Conservation (phyloP, 2,113 vertebrate species). For the Regulus satrapa region DNA sequence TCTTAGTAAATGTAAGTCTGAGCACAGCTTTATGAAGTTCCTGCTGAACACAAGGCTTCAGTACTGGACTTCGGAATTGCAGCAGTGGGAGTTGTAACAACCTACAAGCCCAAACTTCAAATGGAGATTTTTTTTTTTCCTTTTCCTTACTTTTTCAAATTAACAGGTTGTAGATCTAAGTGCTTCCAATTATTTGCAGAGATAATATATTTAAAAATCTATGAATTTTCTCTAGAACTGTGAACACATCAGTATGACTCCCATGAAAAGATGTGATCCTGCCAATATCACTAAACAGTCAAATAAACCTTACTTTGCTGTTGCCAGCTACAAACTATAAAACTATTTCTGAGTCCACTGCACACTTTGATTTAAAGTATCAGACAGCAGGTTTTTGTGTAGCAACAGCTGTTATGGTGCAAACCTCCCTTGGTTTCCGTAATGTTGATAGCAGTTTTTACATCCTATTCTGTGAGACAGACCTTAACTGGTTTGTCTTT, state of each 20-base stretch:
- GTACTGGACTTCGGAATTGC: neutral
- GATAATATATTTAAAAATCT: neutral
- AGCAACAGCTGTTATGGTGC: neutral
- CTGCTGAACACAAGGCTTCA: neutral
- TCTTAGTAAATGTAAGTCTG: neutral
- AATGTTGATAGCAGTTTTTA: neutral
- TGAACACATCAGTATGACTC: neutral
- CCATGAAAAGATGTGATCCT: neutral
- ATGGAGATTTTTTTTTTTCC: neutral
- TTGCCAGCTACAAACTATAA: neutral
- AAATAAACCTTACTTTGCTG: neutral
- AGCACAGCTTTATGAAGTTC: neutral
- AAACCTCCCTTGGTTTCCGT: neutral
- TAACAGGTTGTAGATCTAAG: neutral
- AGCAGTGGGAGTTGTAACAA: neutral
- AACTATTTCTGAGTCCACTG: neutral
- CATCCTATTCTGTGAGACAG: neutral
- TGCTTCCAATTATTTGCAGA: neutral
- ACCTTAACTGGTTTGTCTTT: neutral
- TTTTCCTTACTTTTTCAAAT: neutral
- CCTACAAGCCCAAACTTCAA: neutral
- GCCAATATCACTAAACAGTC: neutral
- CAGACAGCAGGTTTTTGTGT: neutral
- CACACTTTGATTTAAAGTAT: neutral
- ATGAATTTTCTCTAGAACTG: neutral